phyloP scores from a whole-genome alignment of 2,113 vertebrate genomes.

The Halichoerus grypus region DNA sequence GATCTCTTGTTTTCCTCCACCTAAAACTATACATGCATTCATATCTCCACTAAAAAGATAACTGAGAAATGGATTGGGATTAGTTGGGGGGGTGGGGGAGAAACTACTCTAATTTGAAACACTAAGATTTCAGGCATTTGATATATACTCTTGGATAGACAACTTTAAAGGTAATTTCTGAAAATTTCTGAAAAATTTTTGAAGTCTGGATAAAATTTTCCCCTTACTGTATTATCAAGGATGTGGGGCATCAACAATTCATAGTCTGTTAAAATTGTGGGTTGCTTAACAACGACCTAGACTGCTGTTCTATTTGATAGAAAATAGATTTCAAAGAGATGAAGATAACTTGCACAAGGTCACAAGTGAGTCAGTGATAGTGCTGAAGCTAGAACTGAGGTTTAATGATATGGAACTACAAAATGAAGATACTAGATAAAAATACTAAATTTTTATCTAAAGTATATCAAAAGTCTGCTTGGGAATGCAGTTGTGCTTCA shows the following conservation, averaged over 20 bases:
- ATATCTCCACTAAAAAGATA: not conserved
- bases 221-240: not conserved
- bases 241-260: not conserved
- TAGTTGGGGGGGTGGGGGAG: not conserved
- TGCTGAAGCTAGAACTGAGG: not conserved
- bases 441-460: conserved; percentile 43
- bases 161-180: conserved; percentile 11
- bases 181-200: not conserved
- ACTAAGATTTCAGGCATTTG: not conserved
- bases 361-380: not conserved
- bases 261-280: not conserved
- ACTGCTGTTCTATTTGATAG: not conserved
- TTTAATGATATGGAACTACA: not conserved
- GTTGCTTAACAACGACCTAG: not conserved
- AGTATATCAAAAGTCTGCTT: conserved; percentile 34
- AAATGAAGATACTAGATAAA: conserved; percentile 39
- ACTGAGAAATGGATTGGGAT: not conserved
- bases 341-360: not conserved
- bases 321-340: not conserved
- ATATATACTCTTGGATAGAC: not conserved
- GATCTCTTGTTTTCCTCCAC: not conserved
- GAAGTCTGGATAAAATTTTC: not conserved
- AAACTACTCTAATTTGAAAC: not conserved
- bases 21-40: not conserved
- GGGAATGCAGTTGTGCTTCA: conserved; percentile 39